These are phyloP conservation scores for Pseudomyrmex sp. DNA, from an alignment of 1,140 invertebrate genomes.

Conservation along the genomic window DNA sequence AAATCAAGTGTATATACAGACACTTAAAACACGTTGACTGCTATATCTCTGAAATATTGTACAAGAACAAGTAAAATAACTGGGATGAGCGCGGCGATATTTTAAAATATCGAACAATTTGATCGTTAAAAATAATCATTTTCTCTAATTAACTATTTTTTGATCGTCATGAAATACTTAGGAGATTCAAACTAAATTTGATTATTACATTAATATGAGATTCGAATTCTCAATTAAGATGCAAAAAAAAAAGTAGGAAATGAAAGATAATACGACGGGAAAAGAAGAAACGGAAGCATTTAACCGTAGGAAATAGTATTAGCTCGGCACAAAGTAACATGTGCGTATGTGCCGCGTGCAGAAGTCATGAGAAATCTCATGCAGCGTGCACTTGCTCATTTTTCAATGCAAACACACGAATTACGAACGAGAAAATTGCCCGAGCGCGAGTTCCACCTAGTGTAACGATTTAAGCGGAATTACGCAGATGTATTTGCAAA, in stretches of 20 bases:
- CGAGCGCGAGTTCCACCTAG: constrained; percentile 3
- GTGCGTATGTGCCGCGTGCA: constrained; percentile 30
- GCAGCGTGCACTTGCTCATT: constrained; percentile 54
- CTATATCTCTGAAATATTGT: constrained; percentile 43
- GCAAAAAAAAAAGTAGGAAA: constrained; percentile 38
- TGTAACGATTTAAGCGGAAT: constrained; percentile 49
- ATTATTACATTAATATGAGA: not conserved
- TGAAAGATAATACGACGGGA: not conserved
- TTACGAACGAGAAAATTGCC: constrained; percentile 54
- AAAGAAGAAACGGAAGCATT: constrained; percentile 49
- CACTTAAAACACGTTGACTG: constrained; percentile 52
- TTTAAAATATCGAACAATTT: too few relatives aligned
- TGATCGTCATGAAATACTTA: not conserved
- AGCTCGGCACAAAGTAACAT: constrained; percentile 41
- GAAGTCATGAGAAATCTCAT: constrained; percentile 58
- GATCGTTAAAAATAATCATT: too few relatives aligned
- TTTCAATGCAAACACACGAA: constrained; percentile 59
- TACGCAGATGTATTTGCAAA: constrained; percentile 16
- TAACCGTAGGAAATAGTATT: constrained; percentile 53
- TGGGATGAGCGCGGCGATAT: too few relatives aligned
- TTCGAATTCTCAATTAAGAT: constrained; percentile 29
- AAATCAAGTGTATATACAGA: constrained; percentile 26
- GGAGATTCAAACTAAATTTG: not conserved
- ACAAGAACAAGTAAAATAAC: not conserved
- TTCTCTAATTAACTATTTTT: not conserved